These are phyloP conservation scores for Cabera pusaria DNA, from an alignment of 2,888 invertebrate genomes.

Conservation along the genomic window DNA sequence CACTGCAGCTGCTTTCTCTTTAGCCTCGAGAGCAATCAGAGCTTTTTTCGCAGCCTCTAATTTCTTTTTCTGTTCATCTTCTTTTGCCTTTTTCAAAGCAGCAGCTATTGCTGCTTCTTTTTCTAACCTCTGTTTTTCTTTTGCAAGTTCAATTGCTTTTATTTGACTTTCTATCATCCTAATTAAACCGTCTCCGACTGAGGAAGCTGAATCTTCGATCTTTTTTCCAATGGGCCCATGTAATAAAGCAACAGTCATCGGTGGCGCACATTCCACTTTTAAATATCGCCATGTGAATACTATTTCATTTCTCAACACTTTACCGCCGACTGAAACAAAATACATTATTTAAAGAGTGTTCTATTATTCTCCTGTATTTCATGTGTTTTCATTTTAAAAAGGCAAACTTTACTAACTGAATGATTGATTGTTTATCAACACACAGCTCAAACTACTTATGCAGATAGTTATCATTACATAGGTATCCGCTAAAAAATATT, in stretches of 20 bases:
- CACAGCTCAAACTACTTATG: too few species aligned
- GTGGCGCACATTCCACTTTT: conserved; percentile 70
- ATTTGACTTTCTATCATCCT: conserved; percentile 39
- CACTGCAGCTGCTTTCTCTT: conserved; percentile 30
- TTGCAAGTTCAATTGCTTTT: conserved; percentile 50
- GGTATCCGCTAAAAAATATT: too few species aligned
- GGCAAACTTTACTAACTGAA: too few species aligned
- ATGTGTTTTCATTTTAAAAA: too few species aligned
- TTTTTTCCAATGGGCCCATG: conserved; percentile 49
- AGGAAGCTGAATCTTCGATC: conserved; percentile 46
- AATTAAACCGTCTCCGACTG: conserved; percentile 41
- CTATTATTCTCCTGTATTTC: too few species aligned
- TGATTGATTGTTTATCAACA: too few species aligned
- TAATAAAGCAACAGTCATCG: conserved; percentile 50
- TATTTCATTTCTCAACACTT: conserved; percentile 41
- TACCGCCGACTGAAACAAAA: conserved; percentile 51
- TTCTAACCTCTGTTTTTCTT: conserved; percentile 35
- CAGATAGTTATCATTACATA: too few species aligned
- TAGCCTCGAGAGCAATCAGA: conserved; percentile 31
- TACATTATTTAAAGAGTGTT: too few species aligned
- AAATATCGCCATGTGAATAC: conserved; percentile 60
- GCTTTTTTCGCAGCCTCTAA: conserved; percentile 36
- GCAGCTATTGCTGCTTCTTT: conserved; percentile 49
- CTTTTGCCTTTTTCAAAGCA: conserved; percentile 45
- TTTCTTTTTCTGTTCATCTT: conserved; percentile 42